Conservation (phyloP, 2,888 invertebrate species). For the Agrilus cyanescens region DNA sequence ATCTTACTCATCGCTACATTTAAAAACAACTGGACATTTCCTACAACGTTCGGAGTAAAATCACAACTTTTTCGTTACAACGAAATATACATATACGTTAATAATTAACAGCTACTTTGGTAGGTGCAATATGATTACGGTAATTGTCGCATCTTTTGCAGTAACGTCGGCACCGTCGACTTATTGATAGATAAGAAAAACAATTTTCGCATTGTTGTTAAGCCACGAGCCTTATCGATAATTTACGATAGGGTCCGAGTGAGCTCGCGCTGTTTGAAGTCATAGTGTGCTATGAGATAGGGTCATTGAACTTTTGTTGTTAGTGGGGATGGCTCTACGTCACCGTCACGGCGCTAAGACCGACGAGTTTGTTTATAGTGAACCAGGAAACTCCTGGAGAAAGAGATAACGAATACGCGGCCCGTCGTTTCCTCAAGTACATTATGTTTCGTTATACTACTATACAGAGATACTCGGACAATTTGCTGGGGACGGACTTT, state of each 20-base stretch:
- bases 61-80: too few relatives aligned
- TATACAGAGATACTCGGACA: conserved; percentile 32
- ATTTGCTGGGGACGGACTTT: conserved; percentile 32
- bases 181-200: conserved; percentile 4
- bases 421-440: conserved; percentile 16
- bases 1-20: too few relatives aligned
- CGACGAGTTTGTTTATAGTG: conserved; percentile 21
- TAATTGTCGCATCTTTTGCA: too few relatives aligned
- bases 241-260: conserved; percentile 18
- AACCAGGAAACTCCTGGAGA: conserved; percentile 17
- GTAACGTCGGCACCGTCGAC: too few relatives aligned
- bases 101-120: too few relatives aligned
- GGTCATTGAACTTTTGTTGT: conserved; percentile 29
- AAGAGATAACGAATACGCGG: conserved; percentile 16
- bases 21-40: too few relatives aligned
- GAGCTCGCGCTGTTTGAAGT: conserved; percentile 21
- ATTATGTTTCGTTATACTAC: conserved; percentile 29
- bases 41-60: too few relatives aligned
- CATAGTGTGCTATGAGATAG: conserved; percentile 24
- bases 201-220: conserved; percentile 15
- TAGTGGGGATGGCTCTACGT: conserved; percentile 32
- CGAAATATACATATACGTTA: too few relatives aligned
- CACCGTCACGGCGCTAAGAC: conserved; percentile 28
- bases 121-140: too few relatives aligned
- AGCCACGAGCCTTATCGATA: conserved; percentile 22